Evolutionary conservation across 2,888 invertebrate species (phyloP), one percentile per base, ranked within the genome.

Genomic region (Cataglyphis altisquamis): DNA sequence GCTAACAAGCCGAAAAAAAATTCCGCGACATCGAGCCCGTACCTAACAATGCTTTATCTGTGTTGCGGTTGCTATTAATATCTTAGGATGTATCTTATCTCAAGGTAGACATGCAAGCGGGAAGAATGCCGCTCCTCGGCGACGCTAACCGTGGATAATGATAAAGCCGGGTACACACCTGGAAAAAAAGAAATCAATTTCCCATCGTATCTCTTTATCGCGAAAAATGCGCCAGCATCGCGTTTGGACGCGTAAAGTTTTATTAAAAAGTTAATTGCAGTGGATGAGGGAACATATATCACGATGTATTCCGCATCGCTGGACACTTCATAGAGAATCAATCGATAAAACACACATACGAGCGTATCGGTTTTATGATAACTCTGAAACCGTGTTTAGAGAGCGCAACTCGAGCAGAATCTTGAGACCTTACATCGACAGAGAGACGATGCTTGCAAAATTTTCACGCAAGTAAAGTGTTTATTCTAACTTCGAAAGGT

Each of bases 231-330:
- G n/a, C 60, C 72, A 12, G 25, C 21, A 36, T 52, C 48, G 45
- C 55, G 55, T 41, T 57, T 41, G 70, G 32, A 60, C 60, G 70
- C 70, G 78, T 45, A 45, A 80, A 80, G 78, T 60, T 70, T 80
- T 80, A 80, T 80, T 80, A 80, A 80, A 80, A 80, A 80, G 72
- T 80, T 80, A 80, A 80, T 80, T 80, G 78, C 72, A 45, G 45
- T 45, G 32, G 72, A 80, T 32, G 72, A 32, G 41, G 60, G 78
- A 57, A 57, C 45, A 70, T 60, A 70, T 55, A 75, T 15, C 70
- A 36, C 70, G 45, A 25, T 78, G 45, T 45, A 78, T 70, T 78
- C 57, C 78, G 12, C 57, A 45, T 60, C 70, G 45, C 57, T 78
- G 41, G 12, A 32, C 70, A 70, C 70, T 68, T 68, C n/a, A 68